Base-by-base conservation (phyloP, 2,113 vertebrate species). In the Ploceus nigricollis region DNA sequence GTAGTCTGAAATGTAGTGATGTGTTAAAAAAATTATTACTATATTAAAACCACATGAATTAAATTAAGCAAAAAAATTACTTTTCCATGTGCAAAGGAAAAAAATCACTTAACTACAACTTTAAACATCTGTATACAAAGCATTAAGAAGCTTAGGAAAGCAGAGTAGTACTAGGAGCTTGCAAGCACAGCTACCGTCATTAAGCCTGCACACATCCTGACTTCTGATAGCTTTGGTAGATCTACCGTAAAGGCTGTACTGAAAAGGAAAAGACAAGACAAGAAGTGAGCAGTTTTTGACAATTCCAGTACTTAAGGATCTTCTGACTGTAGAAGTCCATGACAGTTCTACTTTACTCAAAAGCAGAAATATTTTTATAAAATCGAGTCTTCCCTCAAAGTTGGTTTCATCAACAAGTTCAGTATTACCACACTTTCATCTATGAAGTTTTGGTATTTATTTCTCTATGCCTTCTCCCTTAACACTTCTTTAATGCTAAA, bases 141-240 rank as follows among this genome's bases (percentile, higher is more conserved):
- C 63, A 81, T 24, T 87, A 95, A 94, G 82, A 81, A 86, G 91
- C 63, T 93, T 87, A 86, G 15, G 30, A 73, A 75, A 77, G 22
- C 6, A 3, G 81, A 75, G 23, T 56, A 70, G 71, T 90, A 50
- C 42, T 57, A 58, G 50, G 86, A 78, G 82, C 28, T 82, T 56
- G 18, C 39, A 73, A 92, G 85, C 17, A 65, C 30, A 75, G 51
- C 39, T 71, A 83, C 68, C 11, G 1, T 77, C 82, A 93, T 81
- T 82, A 88, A 81, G 69, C 69, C 33, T 22, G 33, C 51, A 54
- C 9, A 9, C 68, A 66, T 78, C 68, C 37, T 75, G 69, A 83
- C 64, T 96, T 65, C 42, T 63, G 60, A 42, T 16, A 83, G 58
- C 64, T 86, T 50, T 47, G 50, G 21, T 21, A 86, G 50, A 13